phyloP scores from a whole-genome alignment of 2,888 invertebrate genomes.

The Drosophila pullipes region DNA sequence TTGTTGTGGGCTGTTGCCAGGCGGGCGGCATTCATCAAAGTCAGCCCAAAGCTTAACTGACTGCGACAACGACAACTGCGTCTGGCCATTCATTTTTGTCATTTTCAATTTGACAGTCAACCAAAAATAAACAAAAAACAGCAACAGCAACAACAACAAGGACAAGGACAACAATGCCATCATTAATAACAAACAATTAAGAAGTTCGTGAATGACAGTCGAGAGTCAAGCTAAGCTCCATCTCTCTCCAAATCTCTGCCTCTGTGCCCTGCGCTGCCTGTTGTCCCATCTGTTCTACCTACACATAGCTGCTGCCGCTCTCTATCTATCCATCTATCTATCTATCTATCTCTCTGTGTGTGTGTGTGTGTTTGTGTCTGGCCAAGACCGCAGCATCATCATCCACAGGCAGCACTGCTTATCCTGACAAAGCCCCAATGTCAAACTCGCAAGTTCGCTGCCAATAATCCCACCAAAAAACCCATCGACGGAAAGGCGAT shows the following conservation, averaged over 20 bases:
- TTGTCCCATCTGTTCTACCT: background rate
- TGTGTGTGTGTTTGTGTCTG: background rate
- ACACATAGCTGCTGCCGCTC: background rate
- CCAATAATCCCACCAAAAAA: slow-evolving; percentile 48
- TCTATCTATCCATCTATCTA: slow-evolving; percentile 7
- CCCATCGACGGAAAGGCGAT: background rate
- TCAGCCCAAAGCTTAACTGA: slow-evolving; percentile 52
- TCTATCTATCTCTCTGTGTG: background rate
- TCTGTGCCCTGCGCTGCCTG: background rate
- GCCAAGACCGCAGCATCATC: slow-evolving; percentile 39
- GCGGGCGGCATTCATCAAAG: slow-evolving; percentile 69
- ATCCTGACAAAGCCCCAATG: slow-evolving; percentile 44
- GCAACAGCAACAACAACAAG: slow-evolving; percentile 27
- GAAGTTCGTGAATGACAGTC: slow-evolving; percentile 66
- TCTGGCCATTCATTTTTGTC: slow-evolving; percentile 55
- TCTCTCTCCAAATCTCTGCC: background rate
- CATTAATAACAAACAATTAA: slow-evolving; percentile 77
- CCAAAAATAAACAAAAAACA: slow-evolving; percentile 35
- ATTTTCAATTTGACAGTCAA: slow-evolving; percentile 69
- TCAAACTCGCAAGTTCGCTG: slow-evolving; percentile 50
- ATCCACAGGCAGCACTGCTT: slow-evolving; percentile 29
- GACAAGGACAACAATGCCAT: slow-evolving; percentile 47
- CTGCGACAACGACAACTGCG: slow-evolving; percentile 14
- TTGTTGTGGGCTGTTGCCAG: slow-evolving; percentile 54
- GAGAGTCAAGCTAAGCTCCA: slow-evolving; percentile 45